Conservation (phyloP, 1,140 invertebrate species). For the Potamilus streckersoni region DNA sequence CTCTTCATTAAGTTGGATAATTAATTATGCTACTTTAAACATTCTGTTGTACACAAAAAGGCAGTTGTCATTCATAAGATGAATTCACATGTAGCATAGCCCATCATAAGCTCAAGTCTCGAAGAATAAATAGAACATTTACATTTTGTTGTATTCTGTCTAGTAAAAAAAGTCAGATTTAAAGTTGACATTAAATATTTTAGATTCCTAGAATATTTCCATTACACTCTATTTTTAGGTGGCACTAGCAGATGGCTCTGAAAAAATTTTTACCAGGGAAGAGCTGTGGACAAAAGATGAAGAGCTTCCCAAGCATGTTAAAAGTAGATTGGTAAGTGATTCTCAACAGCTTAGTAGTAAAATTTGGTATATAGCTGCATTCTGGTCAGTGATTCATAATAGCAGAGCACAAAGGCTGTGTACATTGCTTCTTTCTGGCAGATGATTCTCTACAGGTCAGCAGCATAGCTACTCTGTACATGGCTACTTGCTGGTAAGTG, state of each 20-base stretch:
- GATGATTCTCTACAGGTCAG: constrained; percentile 15
- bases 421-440: constrained; percentile 44
- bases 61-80: not conserved
- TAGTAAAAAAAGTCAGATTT: not conserved
- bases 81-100: not conserved
- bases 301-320: constrained; percentile 68
- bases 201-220: not conserved
- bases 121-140: not conserved
- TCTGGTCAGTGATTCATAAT: constrained; percentile 51
- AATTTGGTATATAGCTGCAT: not conserved
- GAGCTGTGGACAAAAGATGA: constrained; percentile 66
- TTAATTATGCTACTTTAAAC: too few species aligned
- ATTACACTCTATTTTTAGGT: constrained; percentile 50
- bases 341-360: not conserved
- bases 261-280: constrained; percentile 57
- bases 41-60: too few species aligned
- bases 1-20: too few species aligned
- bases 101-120: not conserved
- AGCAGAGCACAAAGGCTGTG: not conserved
- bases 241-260: constrained; percentile 68
- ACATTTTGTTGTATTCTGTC: not conserved
- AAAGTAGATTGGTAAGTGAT: constrained; percentile 62
- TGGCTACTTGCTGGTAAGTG: too few species aligned
- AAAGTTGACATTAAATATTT: not conserved
- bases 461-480: not conserved